phyloP scores from a whole-genome alignment of 2,797 vertebrate species.

The Pterois miles region DNA sequence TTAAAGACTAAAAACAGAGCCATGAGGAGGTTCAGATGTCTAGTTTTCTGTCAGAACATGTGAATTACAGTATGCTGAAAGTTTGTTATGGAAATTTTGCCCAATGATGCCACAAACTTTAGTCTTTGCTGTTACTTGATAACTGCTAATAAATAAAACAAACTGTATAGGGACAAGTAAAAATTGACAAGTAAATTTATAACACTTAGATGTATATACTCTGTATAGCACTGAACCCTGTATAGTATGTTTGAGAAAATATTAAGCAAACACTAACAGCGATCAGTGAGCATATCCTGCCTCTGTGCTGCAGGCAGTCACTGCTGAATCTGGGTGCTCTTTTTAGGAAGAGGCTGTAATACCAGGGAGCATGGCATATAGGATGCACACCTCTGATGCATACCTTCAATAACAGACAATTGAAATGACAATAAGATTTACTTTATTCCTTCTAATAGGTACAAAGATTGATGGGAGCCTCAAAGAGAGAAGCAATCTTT shows the following conservation, averaged over 20 bases:
- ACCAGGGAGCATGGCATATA: slow-evolving; percentile 41
- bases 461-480: slow-evolving; percentile 67
- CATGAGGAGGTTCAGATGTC: too few species aligned
- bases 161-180: too few species aligned
- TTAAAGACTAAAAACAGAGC: too few species aligned
- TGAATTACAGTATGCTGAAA: too few species aligned
- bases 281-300: slow-evolving; percentile 2
- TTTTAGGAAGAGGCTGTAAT: slow-evolving; percentile 57
- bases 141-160: too few species aligned
- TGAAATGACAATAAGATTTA: slow-evolving; percentile 80
- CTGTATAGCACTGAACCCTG: too few species aligned
- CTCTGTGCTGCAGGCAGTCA: slow-evolving; percentile 23
- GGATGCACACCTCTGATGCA: slow-evolving; percentile 64
- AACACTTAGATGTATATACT: too few species aligned
- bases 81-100: too few species aligned
- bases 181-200: too few species aligned
- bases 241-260: background rate
- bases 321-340: slow-evolving; percentile 31
- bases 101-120: too few species aligned
- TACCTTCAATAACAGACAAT: slow-evolving; percentile 77
- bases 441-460: slow-evolving; percentile 74
- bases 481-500: slow-evolving; percentile 74
- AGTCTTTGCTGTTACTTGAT: too few species aligned
- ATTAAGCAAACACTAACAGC: background rate
- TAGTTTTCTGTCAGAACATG: too few species aligned